phyloP scores from a whole-genome alignment of 2,888 invertebrate species.

The Cephus rjabovi region DNA sequence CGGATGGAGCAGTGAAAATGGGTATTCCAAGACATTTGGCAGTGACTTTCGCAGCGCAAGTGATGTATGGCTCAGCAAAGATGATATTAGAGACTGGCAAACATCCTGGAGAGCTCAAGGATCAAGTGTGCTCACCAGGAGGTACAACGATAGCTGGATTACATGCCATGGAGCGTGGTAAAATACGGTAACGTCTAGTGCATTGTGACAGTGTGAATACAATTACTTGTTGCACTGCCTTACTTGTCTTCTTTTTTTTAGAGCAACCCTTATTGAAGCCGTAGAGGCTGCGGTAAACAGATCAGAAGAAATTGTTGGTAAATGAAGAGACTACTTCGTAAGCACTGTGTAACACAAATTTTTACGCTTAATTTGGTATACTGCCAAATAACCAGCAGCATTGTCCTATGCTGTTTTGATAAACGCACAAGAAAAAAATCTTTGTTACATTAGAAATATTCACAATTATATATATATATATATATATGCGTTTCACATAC shows the following conservation, averaged over 20 bases:
- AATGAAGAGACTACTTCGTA: neutral
- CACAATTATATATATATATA: neutral
- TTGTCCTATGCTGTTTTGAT: neutral
- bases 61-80: slow-evolving; percentile 79
- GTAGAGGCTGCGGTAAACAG: slow-evolving; percentile 75
- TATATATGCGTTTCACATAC: neutral
- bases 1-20: slow-evolving; percentile 91
- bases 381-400: neutral
- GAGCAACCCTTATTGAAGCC: slow-evolving; percentile 81
- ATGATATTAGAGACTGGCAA: slow-evolving; percentile 80
- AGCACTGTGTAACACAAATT: neutral
- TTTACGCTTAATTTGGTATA: neutral
- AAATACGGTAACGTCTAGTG: slow-evolving; percentile 71
- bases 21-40: slow-evolving; percentile 85
- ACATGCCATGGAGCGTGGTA: slow-evolving; percentile 79
- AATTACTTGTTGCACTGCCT: slow-evolving; percentile 6
- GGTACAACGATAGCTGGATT: slow-evolving; percentile 88
- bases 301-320: slow-evolving; percentile 64
- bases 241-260: slow-evolving; percentile 57
- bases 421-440: neutral
- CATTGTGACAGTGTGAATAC: slow-evolving; percentile 1
- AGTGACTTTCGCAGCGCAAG: slow-evolving; percentile 83
- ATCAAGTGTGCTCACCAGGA: slow-evolving; percentile 87
- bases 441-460: neutral
- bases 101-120: slow-evolving; percentile 80